Base-by-base conservation (phyloP, 2,888 invertebrate genomes). In the Nowickia ferox region DNA sequence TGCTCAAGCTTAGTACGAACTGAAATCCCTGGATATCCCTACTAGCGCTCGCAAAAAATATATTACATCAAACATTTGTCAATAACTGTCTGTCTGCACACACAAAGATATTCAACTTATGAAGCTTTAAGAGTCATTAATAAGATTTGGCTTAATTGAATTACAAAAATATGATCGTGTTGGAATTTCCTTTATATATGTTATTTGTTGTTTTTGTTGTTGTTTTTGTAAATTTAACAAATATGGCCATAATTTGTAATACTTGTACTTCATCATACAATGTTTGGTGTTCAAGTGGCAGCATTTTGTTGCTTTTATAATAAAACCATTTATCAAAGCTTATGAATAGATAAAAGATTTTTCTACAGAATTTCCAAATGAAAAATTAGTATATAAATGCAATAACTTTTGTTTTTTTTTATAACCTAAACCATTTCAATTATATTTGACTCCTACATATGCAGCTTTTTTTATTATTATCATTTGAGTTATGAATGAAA, bases 111-210 rank as follows among this genome's bases (percentile, higher is more conserved):
- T 44, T 55, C 44, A 44, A 71, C 63, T 53, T 79, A 79, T 71
- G 79, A 46, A 79, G 55, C 63, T 63, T 46, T 55, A 46, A 11
- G 38, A 46, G 55, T 65, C 79, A 79, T 79, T 71, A 71, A 79
- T 79, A 55, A 79, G 55, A 63, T 65, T 79, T 63, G 53, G 19
- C 38, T 71, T 71, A 71, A 79, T 71, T 79, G 71, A 79, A 79
- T 79, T 71, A 46, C 46, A 71, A 79, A 40, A 71, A 65, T 63
- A 71, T 19, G 53, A 71, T 55, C 63, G 46, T 63, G 63, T 44
- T 42, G 48, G 42, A 79, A 53, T 63, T 79, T 69, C 42, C 42
- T 40, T 40, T 2, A 42, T 51, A 42, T 15, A 40, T 22, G 10
- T 63, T 40, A 40, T 69, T 55, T 57, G 19, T 17, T 44, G 30